Percentiles rank a stretch among this genome's conserved stretches.
Evolutionary conservation across 2,113 vertebrate species (phyloP).

Genomic region (Nothocercus nigrocapillus): DNA sequence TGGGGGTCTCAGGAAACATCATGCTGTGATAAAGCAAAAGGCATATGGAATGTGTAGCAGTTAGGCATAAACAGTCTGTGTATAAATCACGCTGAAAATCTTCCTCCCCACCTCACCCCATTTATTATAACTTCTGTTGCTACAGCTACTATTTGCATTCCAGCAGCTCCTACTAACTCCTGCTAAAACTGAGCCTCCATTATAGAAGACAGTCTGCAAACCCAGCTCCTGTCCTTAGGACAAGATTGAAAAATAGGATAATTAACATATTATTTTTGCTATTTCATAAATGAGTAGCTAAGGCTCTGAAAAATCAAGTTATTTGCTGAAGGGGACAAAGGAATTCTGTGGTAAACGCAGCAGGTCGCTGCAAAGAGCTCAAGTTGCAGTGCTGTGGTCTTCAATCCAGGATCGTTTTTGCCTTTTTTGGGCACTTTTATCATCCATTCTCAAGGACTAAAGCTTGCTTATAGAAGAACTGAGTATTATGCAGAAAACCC

Average conservation of each 20-base stretch:
- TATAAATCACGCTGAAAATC: slow-evolving; percentile 7
- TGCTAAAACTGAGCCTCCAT: not conserved
- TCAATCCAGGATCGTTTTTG: not conserved
- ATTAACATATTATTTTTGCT: not conserved
- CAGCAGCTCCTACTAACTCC: not conserved
- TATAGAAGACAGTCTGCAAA: not conserved
- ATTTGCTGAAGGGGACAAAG: not conserved
- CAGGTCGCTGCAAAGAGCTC: not conserved
- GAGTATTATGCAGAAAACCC: not conserved
- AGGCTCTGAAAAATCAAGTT: not conserved
- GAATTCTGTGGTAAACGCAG: not conserved
- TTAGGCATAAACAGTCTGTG: not conserved
- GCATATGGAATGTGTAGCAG: not conserved
- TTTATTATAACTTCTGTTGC: not conserved
- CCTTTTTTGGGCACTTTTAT: not conserved
- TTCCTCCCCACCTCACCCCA: not conserved
- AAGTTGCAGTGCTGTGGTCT: not conserved
- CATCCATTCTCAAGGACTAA: slow-evolving; percentile 19
- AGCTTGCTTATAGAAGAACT: not conserved
- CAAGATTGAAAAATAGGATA: not conserved
- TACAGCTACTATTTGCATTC: not conserved
- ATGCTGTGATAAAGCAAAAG: slow-evolving; percentile 4
- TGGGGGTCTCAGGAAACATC: not conserved
- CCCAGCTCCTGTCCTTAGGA: not conserved
- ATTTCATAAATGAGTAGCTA: not conserved